Conservation (phyloP, 2,888 invertebrate species). For the Hydrotaea diabolus region DNA sequence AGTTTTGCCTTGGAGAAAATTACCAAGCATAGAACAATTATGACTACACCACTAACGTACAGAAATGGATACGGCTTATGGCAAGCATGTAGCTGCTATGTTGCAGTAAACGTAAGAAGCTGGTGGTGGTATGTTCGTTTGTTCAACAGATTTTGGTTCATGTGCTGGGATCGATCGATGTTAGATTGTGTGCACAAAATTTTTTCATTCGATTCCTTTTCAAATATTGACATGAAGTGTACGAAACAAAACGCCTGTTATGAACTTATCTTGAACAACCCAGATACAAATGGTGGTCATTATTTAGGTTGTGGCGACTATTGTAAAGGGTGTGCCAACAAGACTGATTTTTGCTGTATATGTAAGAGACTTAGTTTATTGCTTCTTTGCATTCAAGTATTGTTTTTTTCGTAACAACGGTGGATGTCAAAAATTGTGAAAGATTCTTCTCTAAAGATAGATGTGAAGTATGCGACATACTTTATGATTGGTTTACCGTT, state of each 20-base stretch:
- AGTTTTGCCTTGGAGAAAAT: constrained; percentile 43
- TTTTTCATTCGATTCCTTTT: not conserved
- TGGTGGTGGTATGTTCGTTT: not conserved
- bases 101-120: not conserved
- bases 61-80: constrained; percentile 11
- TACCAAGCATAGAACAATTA: not conserved
- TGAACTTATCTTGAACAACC: not conserved
- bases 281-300: no score
- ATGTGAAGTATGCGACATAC: no score
- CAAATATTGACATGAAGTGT: constrained; percentile 16
- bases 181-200: not conserved
- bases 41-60: not conserved
- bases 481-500: no score
- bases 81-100: not conserved
- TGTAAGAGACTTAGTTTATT: no score
- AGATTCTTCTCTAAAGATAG: no score
- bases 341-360: no score
- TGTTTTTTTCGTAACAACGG: no score
- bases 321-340: no score
- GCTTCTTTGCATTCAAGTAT: no score
- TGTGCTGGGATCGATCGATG: not conserved
- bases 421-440: no score
- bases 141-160: not conserved
- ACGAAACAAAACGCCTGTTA: not conserved
- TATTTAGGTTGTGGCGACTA: no score